phyloP scores from a whole-genome alignment of 2,797 vertebrate species.

The Urosaurus nigricauda region DNA sequence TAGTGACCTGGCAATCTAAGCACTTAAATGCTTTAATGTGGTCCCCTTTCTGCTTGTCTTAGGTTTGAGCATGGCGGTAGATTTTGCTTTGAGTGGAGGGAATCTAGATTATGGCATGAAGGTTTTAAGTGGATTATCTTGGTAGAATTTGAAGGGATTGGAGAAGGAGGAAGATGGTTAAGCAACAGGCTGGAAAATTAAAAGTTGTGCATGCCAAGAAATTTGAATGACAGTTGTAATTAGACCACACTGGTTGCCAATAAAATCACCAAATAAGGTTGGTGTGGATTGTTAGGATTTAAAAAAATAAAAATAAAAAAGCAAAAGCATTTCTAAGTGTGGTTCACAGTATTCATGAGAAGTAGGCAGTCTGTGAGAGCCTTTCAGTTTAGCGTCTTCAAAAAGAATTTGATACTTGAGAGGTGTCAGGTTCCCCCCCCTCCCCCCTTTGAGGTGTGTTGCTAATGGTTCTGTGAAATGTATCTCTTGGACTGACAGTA shows the following conservation, averaged over 20 bases:
- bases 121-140: constrained; percentile 8
- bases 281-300: constrained; percentile 31
- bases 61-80: not conserved
- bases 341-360: not conserved
- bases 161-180: not conserved
- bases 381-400: constrained; percentile 20
- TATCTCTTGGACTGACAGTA: constrained; percentile 52
- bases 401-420: not conserved
- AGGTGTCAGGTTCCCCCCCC: constrained; percentile 45
- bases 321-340: not conserved
- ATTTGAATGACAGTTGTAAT: not conserved
- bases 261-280: not conserved
- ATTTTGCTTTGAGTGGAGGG: not conserved
- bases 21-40: not conserved
- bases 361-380: not conserved
- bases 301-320: not conserved
- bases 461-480: constrained; percentile 54
- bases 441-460: constrained; percentile 42
- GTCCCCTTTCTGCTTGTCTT: not conserved
- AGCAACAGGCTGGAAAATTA: constrained; percentile 8
- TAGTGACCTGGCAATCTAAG: constrained; percentile 6
- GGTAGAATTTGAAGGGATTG: constrained; percentile 25
- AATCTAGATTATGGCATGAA: constrained; percentile 28
- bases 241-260: not conserved
- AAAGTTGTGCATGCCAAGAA: constrained; percentile 10